Percentiles rank a stretch among this genome's conserved stretches.
Evolutionary conservation across 1,140 invertebrate species (phyloP).

Genomic region (Drosophila lacertosa): DNA sequence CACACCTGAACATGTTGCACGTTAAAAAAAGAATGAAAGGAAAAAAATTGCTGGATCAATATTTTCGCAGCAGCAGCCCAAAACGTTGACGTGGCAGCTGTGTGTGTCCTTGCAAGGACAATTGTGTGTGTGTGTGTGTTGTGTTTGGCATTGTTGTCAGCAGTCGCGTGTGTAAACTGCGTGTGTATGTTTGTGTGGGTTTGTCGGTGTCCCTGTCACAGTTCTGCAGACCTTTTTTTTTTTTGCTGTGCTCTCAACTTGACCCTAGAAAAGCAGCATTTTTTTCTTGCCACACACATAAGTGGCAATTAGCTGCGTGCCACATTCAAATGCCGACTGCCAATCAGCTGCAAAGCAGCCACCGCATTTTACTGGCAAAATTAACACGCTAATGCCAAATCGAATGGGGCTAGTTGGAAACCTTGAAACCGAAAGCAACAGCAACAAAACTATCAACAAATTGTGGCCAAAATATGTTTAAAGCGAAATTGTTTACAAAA

Average conservation of each 20-base stretch:
- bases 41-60: slow-evolving; percentile 57
- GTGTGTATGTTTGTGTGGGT: slow-evolving; percentile 1
- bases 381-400: slow-evolving; percentile 55
- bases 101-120: slow-evolving; percentile 76
- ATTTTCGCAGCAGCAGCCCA: slow-evolving; percentile 56
- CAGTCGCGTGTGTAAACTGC: slow-evolving; percentile 24
- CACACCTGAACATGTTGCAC: slow-evolving; percentile 59
- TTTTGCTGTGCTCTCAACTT: slow-evolving; percentile 16
- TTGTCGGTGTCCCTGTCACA: slow-evolving; percentile 9
- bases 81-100: slow-evolving; percentile 71
- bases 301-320: slow-evolving; percentile 68
- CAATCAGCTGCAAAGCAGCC: slow-evolving; percentile 2
- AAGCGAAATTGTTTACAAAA: slow-evolving; percentile 66
- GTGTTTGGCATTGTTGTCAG: slow-evolving; percentile 44
- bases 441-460: slow-evolving; percentile 50
- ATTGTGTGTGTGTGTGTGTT: slow-evolving; percentile 46
- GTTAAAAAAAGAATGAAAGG: slow-evolving; percentile 27
- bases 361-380: slow-evolving; percentile 11
- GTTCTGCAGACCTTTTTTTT: slow-evolving; percentile 15
- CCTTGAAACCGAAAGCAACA: slow-evolving; percentile 49
- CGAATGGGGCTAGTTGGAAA: slow-evolving; percentile 44
- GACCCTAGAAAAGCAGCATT: slow-evolving; percentile 30
- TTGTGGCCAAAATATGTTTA: slow-evolving; percentile 22
- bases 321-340: slow-evolving; percentile 16
- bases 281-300: slow-evolving; percentile 20